Percentiles rank a stretch among this genome's conserved stretches.
Evolutionary conservation across 1,140 invertebrate species (phyloP).

Genomic region (Neelides sp.): DNA sequence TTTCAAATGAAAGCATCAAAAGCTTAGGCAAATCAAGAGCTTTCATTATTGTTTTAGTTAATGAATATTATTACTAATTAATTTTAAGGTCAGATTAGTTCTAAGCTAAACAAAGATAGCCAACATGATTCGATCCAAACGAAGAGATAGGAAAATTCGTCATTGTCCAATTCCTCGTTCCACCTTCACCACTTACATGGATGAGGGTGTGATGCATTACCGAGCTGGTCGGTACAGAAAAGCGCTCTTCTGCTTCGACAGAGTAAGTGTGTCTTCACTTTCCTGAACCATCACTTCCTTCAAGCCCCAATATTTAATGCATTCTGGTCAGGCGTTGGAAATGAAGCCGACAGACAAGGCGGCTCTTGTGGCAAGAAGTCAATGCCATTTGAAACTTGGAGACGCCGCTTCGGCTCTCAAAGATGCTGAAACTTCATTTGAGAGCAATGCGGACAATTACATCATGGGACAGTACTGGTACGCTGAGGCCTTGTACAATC

Average conservation of each 20-base stretch:
- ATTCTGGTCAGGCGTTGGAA: constrained; percentile 76
- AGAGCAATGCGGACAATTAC: constrained; percentile 14
- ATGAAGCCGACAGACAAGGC: constrained; percentile 69
- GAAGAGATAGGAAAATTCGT: too few relatives aligned
- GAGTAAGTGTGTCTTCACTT: constrained; percentile 8
- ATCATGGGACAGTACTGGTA: constrained; percentile 69
- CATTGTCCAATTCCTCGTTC: constrained; percentile 14
- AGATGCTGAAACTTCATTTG: constrained; percentile 47
- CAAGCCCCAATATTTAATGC: too few relatives aligned
- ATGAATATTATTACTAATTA: too few relatives aligned
- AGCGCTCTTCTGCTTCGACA: constrained; percentile 12
- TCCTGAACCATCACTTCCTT: too few relatives aligned
- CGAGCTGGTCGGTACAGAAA: constrained; percentile 11
- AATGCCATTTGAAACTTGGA: constrained; percentile 76
- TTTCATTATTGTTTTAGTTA: too few relatives aligned
- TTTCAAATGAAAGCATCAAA: too few relatives aligned
- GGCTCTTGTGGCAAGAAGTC: constrained; percentile 72
- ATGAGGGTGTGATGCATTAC: constrained; percentile 18
- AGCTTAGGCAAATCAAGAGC: too few relatives aligned
- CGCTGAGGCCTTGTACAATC: constrained; percentile 80
- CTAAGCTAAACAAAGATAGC: too few relatives aligned
- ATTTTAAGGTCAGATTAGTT: too few relatives aligned
- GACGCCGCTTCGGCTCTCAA: constrained; percentile 65
- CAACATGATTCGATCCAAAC: too few relatives aligned
- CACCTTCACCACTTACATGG: constrained; percentile 13